These are phyloP conservation scores for Sinocyclocheilus maitianheensis DNA, from an alignment of 2,113 vertebrate species.

Conservation along the genomic window DNA sequence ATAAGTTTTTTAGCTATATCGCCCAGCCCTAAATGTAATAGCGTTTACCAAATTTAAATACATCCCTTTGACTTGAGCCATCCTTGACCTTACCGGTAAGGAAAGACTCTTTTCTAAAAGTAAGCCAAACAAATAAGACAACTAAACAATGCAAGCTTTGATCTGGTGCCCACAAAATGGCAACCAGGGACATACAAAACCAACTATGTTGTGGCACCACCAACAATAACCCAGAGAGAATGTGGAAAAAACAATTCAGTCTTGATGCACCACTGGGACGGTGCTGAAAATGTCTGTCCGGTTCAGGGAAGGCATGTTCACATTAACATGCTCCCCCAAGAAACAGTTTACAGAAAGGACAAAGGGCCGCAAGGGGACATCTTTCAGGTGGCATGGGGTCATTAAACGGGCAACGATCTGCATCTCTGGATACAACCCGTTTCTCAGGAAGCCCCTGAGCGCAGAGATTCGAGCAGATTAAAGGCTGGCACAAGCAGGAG, in stretches of 20 bases:
- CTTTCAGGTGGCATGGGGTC: conserved; percentile 24
- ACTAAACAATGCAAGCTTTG: conserved; percentile 70
- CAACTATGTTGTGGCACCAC: conserved; percentile 34
- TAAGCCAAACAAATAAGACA: conserved; percentile 57
- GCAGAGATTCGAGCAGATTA: conserved; percentile 27
- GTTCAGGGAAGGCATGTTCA: conserved; percentile 38
- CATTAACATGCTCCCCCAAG: conserved; percentile 4
- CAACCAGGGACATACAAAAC: conserved; percentile 45
- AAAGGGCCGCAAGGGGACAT: conserved; percentile 24
- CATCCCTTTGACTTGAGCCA: not conserved
- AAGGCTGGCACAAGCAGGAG: conserved; percentile 43
- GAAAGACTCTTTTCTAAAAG: conserved; percentile 48
- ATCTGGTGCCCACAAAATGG: conserved; percentile 58
- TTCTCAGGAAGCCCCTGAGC: conserved; percentile 37
- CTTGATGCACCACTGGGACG: conserved; percentile 34
- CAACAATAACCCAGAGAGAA: conserved; percentile 53
- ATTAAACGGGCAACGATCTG: conserved; percentile 8
- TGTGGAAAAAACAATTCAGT: conserved; percentile 48
- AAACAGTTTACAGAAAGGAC: conserved; percentile 30
- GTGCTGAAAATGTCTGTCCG: conserved; percentile 23
- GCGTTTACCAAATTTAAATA: not conserved
- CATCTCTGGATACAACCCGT: conserved; percentile 13
- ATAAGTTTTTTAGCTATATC: too few species aligned
- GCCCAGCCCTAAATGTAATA: not conserved
- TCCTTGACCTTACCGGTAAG: conserved; percentile 42